Base-by-base conservation (phyloP, 2,888 invertebrate genomes). In the Beris morrisii region DNA sequence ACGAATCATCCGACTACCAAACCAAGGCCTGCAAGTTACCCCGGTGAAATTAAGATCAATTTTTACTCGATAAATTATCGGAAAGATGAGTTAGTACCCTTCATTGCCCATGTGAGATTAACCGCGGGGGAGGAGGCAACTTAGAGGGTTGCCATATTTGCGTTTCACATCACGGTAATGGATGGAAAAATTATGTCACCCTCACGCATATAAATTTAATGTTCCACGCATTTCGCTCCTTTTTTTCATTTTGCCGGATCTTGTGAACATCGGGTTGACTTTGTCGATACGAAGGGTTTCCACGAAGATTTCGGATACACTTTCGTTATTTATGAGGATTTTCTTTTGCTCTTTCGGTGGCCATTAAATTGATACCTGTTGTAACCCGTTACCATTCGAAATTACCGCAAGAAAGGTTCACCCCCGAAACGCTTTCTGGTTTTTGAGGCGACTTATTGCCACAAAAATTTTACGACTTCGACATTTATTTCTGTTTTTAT, bases 131-230 rank as follows among this genome's bases (percentile, higher is more conserved):
- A 38, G 22, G 22, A 22, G 22, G 22, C n/a, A 22, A 22, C 22
- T 22, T 22, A 22, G 3, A 38, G 38, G 38, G 38, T 38, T 38
- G 38, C 38, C 38, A 38, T 38, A 38, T 38, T 38, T 38, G 38
- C 30, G 31, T 53, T 31, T 31, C 31, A 53, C 53, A 53, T 53
- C 53, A 53, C 31, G 31, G 53, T 53, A 53, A 53, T 53, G 53
- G 53, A 53, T 53, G 53, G 22, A 53, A 53, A 53, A 53, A 53
- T 53, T 53, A 53, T 53, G 53, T 53, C 53, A 53, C 53, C 53
- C 28, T 53, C 28, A 53, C 53, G 53, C 53, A 11, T 53, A 53
- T 53, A 53, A 53, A 53, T 53, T 53, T 53, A 53, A 53, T 53
- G 53, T 30, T 53, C 30, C 53, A 53, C 53, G 53, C 53, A 53